A percentile compares a stretch with the other conserved stretches of the same genome.
Evolutionary conservation across 2,888 invertebrate species (phyloP).

Genomic region (Agrilus cyanescens): DNA sequence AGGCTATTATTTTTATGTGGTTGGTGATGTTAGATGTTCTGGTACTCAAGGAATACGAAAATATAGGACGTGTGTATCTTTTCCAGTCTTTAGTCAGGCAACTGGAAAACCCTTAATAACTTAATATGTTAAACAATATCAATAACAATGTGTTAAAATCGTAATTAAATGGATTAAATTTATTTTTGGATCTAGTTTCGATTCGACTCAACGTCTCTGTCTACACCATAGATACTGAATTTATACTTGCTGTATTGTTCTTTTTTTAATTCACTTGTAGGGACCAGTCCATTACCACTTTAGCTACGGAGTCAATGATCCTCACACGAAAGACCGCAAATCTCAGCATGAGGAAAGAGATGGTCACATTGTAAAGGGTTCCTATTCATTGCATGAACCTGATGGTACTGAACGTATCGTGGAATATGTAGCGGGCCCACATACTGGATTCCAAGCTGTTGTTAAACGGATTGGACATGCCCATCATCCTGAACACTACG

Average conservation of each 20-base stretch:
- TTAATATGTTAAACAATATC: too few relatives aligned
- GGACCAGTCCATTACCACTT: conserved; percentile 21
- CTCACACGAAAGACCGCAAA: conserved; percentile 24
- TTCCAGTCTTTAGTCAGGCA: too few relatives aligned
- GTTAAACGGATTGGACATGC: conserved; percentile 21
- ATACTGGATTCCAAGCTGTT: conserved; percentile 23
- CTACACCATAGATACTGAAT: too few relatives aligned
- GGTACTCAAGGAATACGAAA: too few relatives aligned
- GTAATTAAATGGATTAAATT: too few relatives aligned
- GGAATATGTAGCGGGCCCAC: conserved; percentile 20
- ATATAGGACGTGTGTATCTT: too few relatives aligned
- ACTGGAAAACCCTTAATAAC: too few relatives aligned
- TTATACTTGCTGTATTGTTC: background rate
- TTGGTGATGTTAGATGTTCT: too few relatives aligned
- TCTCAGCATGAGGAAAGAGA: conserved; percentile 22
- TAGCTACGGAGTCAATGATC: conserved; percentile 24
- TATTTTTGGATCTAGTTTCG: too few relatives aligned
- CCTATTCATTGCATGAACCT: conserved; percentile 22
- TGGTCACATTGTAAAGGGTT: conserved; percentile 22
- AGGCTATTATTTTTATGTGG: too few relatives aligned
- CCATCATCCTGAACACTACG: conserved; percentile 13
- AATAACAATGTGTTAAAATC: too few relatives aligned
- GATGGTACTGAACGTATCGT: conserved; percentile 25
- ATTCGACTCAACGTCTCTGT: too few relatives aligned
- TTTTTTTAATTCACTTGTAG: conserved; percentile 5